Evolutionary conservation across 2,797 vertebrate species (phyloP).

Genomic region (Adrianichthys oophorus): DNA sequence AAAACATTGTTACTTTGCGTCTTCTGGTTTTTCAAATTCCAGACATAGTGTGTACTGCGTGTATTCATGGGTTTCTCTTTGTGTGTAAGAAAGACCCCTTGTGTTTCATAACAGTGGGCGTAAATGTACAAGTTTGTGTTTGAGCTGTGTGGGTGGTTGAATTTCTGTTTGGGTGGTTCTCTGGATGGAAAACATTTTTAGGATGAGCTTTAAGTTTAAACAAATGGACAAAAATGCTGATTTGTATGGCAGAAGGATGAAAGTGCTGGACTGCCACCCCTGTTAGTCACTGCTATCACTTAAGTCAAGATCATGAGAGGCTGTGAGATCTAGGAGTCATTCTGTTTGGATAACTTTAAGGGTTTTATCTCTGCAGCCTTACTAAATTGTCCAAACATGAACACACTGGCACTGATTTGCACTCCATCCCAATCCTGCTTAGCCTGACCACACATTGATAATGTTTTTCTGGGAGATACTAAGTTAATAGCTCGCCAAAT

Average conservation of each 20-base stretch:
- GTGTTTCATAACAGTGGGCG: background rate
- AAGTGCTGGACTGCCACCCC: slow-evolving; percentile 24
- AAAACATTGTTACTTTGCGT: background rate
- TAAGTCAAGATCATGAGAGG: slow-evolving; percentile 64
- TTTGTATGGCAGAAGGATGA: slow-evolving; percentile 21
- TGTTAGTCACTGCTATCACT: slow-evolving; percentile 42
- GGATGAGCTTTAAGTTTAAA: slow-evolving; percentile 12
- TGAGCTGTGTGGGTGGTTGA: slow-evolving; percentile 17
- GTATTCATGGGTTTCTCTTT: slow-evolving; percentile 3
- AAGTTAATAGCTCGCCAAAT: slow-evolving; percentile 62
- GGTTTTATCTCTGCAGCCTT: slow-evolving; percentile 63
- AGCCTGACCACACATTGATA: slow-evolving; percentile 77
- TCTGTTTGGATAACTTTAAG: slow-evolving; percentile 75
- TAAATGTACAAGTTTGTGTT: slow-evolving; percentile 38
- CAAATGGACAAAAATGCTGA: slow-evolving; percentile 25
- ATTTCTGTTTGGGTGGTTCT: slow-evolving; percentile 30
- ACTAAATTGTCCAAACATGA: slow-evolving; percentile 79
- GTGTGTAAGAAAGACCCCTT: slow-evolving; percentile 16
- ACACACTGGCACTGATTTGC: slow-evolving; percentile 76
- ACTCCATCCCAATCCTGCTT: slow-evolving; percentile 65
- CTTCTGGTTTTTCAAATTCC: background rate
- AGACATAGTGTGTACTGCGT: background rate
- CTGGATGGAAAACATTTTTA: too few species aligned
- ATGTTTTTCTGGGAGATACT: slow-evolving; percentile 75
- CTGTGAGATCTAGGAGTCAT: slow-evolving; percentile 51